Evolutionary conservation across 2,888 invertebrate species (phyloP).

Genomic region (Celastrina argiolus): DNA sequence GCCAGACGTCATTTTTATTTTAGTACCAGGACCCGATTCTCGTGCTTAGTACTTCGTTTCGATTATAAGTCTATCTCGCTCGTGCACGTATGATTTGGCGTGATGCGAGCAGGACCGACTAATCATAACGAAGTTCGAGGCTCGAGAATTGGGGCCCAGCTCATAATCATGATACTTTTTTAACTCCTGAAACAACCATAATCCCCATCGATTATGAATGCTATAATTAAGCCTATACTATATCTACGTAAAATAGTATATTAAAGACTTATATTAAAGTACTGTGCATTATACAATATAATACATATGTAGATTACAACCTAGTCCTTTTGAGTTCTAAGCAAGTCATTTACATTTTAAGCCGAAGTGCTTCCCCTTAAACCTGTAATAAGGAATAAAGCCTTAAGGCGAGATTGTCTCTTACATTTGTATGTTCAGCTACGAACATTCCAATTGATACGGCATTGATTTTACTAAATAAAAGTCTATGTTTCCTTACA

Average conservation of each 20-base stretch:
- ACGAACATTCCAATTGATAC: constrained; percentile 31
- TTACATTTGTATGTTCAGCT: constrained; percentile 51
- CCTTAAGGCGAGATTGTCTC: constrained; percentile 60
- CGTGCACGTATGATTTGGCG: too few relatives aligned
- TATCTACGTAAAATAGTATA: background rate
- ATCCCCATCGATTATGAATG: too few relatives aligned
- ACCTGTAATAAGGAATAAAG: constrained; percentile 43
- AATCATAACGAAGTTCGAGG: too few relatives aligned
- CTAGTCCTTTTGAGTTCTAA: constrained; percentile 56
- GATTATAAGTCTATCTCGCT: too few relatives aligned
- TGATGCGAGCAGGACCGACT: too few relatives aligned
- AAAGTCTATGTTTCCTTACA: constrained; percentile 42
- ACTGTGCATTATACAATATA: constrained; percentile 40
- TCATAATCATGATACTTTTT: background rate
- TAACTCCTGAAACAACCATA: background rate
- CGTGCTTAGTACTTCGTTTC: too few relatives aligned
- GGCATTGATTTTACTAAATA: background rate
- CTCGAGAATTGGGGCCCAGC: too few relatives aligned
- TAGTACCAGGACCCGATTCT: too few relatives aligned
- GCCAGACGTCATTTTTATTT: background rate
- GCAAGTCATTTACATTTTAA: constrained; percentile 63
- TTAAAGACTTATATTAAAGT: constrained; percentile 9
- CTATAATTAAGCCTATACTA: background rate
- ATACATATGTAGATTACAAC: constrained; percentile 57
- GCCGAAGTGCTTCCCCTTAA: constrained; percentile 57